Evolutionary conservation across 2,888 invertebrate species (phyloP).

Genomic region (Xestoiulus laeticollis): DNA sequence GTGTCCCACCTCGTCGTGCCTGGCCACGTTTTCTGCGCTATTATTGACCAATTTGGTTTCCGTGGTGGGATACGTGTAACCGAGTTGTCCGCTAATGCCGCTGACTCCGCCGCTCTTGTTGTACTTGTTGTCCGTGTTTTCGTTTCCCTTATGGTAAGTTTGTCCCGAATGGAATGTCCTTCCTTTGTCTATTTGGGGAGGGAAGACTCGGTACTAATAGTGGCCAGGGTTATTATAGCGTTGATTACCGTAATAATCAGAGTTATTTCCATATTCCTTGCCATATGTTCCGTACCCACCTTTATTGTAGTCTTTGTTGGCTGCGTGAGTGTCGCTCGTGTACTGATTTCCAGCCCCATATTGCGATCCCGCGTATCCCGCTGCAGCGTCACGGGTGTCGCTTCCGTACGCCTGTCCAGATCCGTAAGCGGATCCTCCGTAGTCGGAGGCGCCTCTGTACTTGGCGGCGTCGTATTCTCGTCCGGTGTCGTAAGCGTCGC

Average conservation of each 20-base stretch:
- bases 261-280: background rate
- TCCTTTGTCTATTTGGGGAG: slow-evolving; percentile 35
- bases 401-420: background rate
- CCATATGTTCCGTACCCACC: slow-evolving; percentile 29
- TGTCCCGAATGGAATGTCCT: background rate
- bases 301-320: slow-evolving; percentile 43
- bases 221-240: background rate
- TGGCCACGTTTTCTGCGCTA: background rate
- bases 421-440: background rate
- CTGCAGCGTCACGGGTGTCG: background rate
- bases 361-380: background rate
- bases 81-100: background rate
- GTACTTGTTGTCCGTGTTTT: background rate
- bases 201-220: slow-evolving; percentile 30
- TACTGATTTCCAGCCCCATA: slow-evolving; percentile 17
- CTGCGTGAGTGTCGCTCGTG: background rate
- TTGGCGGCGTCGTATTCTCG: slow-evolving; percentile 23
- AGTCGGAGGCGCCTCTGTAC: background rate
- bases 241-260: slow-evolving; percentile 24
- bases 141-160: background rate
- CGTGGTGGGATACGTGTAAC: background rate
- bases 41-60: background rate
- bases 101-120: background rate
- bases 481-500: background rate
- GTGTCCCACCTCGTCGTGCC: background rate